Base-by-base conservation (phyloP, 2,888 invertebrate genomes). In the Rugalucina vietnamica region DNA sequence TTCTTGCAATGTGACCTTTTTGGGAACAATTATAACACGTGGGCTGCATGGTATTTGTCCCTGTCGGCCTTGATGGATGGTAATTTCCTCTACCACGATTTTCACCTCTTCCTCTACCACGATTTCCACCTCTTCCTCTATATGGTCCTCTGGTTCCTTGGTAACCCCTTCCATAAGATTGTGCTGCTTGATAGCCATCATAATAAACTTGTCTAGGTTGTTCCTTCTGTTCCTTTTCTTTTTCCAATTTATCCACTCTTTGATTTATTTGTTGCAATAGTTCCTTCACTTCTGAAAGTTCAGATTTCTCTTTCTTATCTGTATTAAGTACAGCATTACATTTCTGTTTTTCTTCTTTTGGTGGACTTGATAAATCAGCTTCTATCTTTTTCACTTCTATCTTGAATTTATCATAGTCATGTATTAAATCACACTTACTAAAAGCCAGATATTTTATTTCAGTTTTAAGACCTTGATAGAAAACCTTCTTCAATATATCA, bases 351-450 rank as follows among this genome's bases (percentile, higher is more conserved):
- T 71, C 50, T 18, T n/a, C 14, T 14, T 21, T 43, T 18, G 8
- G 21, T n/a, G 32, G 34, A 14, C 12, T 5, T 12, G 27, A 71
- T 10, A 79, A n/a, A n/a, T 79, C 75, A 21, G 74, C 37, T 54
- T 82, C 75, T 43, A 82, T 57, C 34, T 78, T 74, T 49, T 76
- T 69, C 14, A 82, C 14, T 78, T 82, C 73, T 14, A 50, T 70
- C 49, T 84, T 84, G 37, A 84, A 80, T 49, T 29, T 43, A n/a
- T 81, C 84, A 43, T 81, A 81, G n/a, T 84, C 78, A 0, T n/a
- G 0, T 10, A 75, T 43, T 0, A 27, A 73, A 14, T 84, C 81
- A 65, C 39, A 77, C 24, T 84, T 72, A 37, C 72, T 75, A 21
- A 49, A 37, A 27, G 84, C 49, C 50, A 76, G 12, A 8, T 80